Conservation (phyloP, 2,113 vertebrate genomes). For the Chiloscyllium plagiosum region DNA sequence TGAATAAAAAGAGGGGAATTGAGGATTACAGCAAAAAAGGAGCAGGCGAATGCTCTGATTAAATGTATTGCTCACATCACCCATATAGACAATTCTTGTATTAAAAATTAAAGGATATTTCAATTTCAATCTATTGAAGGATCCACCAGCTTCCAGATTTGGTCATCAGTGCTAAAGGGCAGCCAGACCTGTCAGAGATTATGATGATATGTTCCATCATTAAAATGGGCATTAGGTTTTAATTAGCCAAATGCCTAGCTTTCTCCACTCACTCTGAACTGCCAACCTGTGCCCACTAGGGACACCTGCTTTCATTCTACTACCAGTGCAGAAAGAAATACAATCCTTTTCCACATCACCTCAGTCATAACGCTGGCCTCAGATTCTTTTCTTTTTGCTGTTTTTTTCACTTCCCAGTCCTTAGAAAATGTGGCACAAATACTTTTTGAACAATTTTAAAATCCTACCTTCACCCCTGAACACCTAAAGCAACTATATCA, state of each 20-base stretch:
- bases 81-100: conserved; percentile 11
- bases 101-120: conserved; percentile 34
- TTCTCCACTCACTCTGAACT: conserved; percentile 28
- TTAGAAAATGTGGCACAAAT: conserved; percentile 1
- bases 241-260: conserved; percentile 32
- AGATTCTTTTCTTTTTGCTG: not conserved
- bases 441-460: conserved; percentile 18
- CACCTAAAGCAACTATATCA: not conserved
- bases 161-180: conserved; percentile 31
- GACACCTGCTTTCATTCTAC: conserved; percentile 25
- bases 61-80: not conserved
- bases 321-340: conserved; percentile 18
- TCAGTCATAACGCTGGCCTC: conserved; percentile 15
- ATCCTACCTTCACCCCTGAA: not conserved
- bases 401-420: not conserved
- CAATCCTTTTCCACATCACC: conserved; percentile 3
- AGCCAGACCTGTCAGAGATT: conserved; percentile 26
- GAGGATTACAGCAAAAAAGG: not conserved
- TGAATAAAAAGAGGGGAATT: not conserved
- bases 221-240: conserved; percentile 33
- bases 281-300: conserved; percentile 36
- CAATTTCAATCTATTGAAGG: not conserved
- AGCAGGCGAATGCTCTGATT: not conserved
- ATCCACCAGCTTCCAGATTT: not conserved
- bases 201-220: conserved; percentile 34